Evolutionary conservation across 2,113 vertebrate genomes (phyloP).

Genomic region (Eretmochelys imbricata): DNA sequence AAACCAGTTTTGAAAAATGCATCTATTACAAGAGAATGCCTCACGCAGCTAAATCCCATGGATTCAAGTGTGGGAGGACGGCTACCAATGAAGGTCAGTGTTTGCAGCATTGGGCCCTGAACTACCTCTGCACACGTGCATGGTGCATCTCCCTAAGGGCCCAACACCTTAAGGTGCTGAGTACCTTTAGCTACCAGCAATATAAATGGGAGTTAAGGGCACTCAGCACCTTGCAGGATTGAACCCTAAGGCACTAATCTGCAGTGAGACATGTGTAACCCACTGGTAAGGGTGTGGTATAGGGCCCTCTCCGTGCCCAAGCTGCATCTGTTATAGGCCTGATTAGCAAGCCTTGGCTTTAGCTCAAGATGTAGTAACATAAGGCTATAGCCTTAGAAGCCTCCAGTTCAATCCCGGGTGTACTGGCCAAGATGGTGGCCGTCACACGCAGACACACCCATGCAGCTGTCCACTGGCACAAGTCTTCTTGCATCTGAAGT

Average conservation of each 20-base stretch:
- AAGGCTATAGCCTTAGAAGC: background rate
- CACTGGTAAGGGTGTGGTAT: background rate
- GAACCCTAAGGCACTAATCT: background rate
- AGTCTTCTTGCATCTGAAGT: background rate
- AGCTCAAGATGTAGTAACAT: no score
- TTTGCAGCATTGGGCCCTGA: background rate
- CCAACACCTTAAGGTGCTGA: no score
- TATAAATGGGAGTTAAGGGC: background rate
- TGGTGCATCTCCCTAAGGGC: background rate
- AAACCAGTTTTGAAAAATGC: background rate
- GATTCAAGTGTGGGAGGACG: background rate
- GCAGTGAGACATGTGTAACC: background rate
- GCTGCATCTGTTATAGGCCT: background rate
- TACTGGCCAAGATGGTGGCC: background rate
- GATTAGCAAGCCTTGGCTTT: no score
- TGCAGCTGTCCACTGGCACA: fast-evolving
- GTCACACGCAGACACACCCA: background rate
- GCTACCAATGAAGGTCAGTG: no score
- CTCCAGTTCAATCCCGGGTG: background rate
- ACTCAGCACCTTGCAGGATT: background rate
- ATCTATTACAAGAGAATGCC: background rate
- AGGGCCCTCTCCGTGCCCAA: background rate
- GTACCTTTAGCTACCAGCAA: background rate
- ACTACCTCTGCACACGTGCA: no score
- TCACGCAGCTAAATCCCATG: no score